phyloP scores from a whole-genome alignment of 2,797 vertebrate genomes.

The Ceryle rudis region DNA sequence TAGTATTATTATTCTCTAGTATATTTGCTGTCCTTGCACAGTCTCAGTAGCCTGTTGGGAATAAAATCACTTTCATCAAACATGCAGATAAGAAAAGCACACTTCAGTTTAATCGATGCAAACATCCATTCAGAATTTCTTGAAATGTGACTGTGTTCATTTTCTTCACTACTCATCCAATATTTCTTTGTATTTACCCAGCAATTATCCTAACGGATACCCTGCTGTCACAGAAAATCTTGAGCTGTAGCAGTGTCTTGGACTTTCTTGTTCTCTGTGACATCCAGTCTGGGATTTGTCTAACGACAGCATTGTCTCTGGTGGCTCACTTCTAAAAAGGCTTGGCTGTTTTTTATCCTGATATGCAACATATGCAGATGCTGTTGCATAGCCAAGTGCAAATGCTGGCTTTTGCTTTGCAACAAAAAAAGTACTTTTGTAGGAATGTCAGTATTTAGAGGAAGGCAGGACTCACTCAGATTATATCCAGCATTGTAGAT shows the following conservation, averaged over 20 bases:
- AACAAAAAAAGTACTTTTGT: neutral
- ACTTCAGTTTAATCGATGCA: neutral
- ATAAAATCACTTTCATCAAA: neutral
- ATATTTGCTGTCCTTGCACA: neutral
- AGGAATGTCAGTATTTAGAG: neutral
- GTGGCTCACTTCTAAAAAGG: neutral
- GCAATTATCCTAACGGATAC: neutral
- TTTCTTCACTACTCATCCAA: neutral
- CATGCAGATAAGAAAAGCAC: neutral
- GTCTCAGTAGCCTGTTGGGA: neutral
- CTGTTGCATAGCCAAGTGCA: neutral
- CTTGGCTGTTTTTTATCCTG: neutral
- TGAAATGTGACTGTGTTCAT: neutral
- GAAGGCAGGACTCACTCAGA: neutral
- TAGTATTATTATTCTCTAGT: neutral
- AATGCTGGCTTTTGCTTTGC: neutral
- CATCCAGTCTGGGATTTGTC: neutral
- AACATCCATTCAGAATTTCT: neutral
- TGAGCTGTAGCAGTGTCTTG: neutral
- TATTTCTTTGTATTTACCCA: neutral
- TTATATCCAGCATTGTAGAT: neutral
- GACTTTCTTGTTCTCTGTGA: neutral
- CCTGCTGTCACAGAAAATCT: neutral
- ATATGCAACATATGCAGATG: neutral
- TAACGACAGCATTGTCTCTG: neutral